Percentiles rank a stretch among this genome's conserved stretches.
Conservation (phyloP, 2,797 vertebrate species). For the Sternarchorhynchus goeldii region DNA sequence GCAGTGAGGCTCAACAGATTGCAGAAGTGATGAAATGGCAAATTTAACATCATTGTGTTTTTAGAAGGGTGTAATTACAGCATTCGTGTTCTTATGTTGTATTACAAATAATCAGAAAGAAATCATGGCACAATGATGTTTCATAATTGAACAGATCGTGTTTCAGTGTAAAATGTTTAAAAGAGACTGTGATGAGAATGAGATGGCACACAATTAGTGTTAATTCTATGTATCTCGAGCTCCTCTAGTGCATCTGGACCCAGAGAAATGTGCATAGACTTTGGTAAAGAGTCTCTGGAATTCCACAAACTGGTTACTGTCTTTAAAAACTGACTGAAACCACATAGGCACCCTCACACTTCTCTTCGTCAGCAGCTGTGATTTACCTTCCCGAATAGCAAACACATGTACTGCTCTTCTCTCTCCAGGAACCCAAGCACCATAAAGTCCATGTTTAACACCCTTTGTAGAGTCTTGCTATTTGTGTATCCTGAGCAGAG, state of each 20-base stretch:
- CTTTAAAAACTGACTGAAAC: neutral
- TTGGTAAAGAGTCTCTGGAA: neutral
- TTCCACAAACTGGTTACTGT: neutral
- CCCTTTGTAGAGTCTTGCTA: too few species aligned
- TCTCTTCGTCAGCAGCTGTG: too few species aligned
- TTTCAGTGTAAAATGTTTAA: slow-evolving; percentile 11
- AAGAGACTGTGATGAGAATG: neutral
- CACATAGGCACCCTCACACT: too few species aligned
- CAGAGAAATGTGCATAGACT: neutral
- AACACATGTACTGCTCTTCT: too few species aligned
- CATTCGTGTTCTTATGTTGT: slow-evolving; percentile 34
- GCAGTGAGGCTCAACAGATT: slow-evolving; percentile 24
- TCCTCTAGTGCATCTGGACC: slow-evolving; percentile 9
- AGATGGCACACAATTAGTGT: neutral
- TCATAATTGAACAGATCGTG: slow-evolving; percentile 43
- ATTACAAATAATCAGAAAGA: slow-evolving; percentile 41
- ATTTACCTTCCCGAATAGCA: too few species aligned
- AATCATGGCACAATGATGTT: slow-evolving; percentile 34
- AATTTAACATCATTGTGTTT: slow-evolving; percentile 43
- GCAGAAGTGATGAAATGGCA: slow-evolving; percentile 19
- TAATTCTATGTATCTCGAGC: slow-evolving; percentile 4
- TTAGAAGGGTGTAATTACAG: slow-evolving; percentile 40
- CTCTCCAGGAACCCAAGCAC: too few species aligned
- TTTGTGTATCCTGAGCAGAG: too few species aligned
- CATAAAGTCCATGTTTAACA: too few species aligned